Percentiles rank a stretch among this genome's conserved stretches.
phyloP scores from a whole-genome alignment of 2,888 invertebrate genomes.

The Choreutis nemorana region DNA sequence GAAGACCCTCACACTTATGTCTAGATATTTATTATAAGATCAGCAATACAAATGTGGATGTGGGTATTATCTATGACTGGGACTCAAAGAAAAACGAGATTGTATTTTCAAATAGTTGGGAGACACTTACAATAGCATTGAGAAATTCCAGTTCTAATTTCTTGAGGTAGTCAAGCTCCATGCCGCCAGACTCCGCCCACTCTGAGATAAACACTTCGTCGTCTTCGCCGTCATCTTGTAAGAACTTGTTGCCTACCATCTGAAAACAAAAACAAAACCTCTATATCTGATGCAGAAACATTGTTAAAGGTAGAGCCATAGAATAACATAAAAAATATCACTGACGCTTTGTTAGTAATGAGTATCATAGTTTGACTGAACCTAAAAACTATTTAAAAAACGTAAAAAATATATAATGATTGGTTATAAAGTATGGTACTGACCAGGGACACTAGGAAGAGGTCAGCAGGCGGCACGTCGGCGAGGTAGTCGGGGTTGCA shows the following conservation, averaged over 20 bases:
- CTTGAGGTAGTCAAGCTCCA: slow-evolving; percentile 80
- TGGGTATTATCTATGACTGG: not conserved
- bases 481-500: slow-evolving; percentile 85
- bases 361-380: too few species aligned
- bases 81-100: too few species aligned
- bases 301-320: not conserved
- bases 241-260: slow-evolving; percentile 97
- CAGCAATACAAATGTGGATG: not conserved
- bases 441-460: slow-evolving; percentile 95
- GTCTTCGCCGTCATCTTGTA: slow-evolving; percentile 91
- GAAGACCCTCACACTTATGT: too few species aligned
- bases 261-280: slow-evolving; percentile 29
- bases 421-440: slow-evolving; percentile 17
- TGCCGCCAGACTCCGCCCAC: slow-evolving; percentile 88
- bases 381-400: not conserved
- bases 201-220: slow-evolving; percentile 91
- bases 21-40: not conserved
- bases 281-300: not conserved
- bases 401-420: not conserved
- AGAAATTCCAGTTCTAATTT: slow-evolving; percentile 88
- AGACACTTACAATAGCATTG: slow-evolving; percentile 80
- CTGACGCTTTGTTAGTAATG: not conserved
- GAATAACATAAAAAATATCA: not conserved
- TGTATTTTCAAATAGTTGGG: too few species aligned
- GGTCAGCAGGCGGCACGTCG: slow-evolving; percentile 85